Base-by-base conservation (phyloP, 2,888 invertebrate species). In the Aphrophora alni region DNA sequence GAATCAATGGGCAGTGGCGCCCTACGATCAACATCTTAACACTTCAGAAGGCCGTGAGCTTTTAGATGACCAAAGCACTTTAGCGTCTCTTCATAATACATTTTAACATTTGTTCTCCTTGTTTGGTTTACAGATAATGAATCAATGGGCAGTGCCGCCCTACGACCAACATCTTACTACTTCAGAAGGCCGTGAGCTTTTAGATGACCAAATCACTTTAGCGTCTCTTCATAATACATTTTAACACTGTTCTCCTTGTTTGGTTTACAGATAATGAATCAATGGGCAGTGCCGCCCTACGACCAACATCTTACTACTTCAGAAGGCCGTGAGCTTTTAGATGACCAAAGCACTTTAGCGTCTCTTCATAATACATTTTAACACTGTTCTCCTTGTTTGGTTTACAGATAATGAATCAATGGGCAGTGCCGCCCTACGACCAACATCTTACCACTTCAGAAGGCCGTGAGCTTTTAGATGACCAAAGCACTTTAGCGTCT, bases 1-100 rank as follows among this genome's bases (percentile, higher is more conserved):
- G 73, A 78, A 83, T 8, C 75, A 80, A 44, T 83, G 85, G 73
- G 82, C 84, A 26, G 86, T 86, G 27, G 83, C 84, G 69, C 85
- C 86, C 17, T 85, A 83, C 78, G 86, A 86, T 82, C 86, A 86
- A 77, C 86, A 86, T 76, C 81, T 86, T n/a, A 82, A 76, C 38
- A 84, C 83, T 10, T 78, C 82, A 27, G 84, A 85, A 25, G 86
- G 85, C 21, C 38, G 79, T 14, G 83, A 84, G 70, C 81, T 86
- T 25, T 78, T 76, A n/a, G 84, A 84, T 24, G 81, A 83, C 17
- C 77, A 82, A 12, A 83, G 83, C 26, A 86, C 85, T 5, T 81
- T 86, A 24, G 76, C 84, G 1, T 80, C 83, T 12, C 82, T 86
- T 33, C 83, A 82, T 77, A n/a, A 84, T 86, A 26, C 83, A 82